Conservation (phyloP, 2,797 vertebrate genomes). For the Micrastur ruficollis region DNA sequence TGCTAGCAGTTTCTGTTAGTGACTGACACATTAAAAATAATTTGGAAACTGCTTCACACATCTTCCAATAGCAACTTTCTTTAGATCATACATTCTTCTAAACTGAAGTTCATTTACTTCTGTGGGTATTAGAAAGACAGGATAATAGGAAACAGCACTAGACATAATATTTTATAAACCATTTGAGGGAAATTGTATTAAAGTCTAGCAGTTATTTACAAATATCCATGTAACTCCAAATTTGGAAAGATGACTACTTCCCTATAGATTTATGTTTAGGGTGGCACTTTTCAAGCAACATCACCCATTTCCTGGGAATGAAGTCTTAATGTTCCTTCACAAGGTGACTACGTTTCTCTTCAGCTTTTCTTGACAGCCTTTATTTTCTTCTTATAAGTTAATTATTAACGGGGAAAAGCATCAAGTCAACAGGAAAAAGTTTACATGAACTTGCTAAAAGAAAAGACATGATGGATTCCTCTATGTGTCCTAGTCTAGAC, state of each 20-base stretch:
- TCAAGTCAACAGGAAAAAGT: not conserved
- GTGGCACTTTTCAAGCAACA: not conserved
- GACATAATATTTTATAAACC: not conserved
- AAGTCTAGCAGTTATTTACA: not conserved
- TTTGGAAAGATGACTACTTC: not conserved
- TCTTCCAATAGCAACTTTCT: not conserved
- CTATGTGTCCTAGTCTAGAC: not conserved
- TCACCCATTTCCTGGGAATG: accelerated
- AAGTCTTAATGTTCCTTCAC: not conserved
- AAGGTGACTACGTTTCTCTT: not conserved
- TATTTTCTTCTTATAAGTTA: not conserved
- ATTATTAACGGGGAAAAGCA: not conserved
- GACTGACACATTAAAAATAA: not conserved
- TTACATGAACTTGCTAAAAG: not conserved
- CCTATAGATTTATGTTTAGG: not conserved
- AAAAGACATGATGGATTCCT: not conserved
- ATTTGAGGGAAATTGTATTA: not conserved
- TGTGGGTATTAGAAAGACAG: not conserved
- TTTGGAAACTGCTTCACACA: not conserved
- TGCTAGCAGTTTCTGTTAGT: not conserved
- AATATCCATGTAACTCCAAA: not conserved
- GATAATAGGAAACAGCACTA: not conserved
- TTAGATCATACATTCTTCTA: not conserved
- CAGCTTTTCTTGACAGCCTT: not conserved
- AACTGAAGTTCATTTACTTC: not conserved